Evolutionary conservation across 1,140 invertebrate genomes (phyloP).

Genomic region (Nixonia krombeini): DNA sequence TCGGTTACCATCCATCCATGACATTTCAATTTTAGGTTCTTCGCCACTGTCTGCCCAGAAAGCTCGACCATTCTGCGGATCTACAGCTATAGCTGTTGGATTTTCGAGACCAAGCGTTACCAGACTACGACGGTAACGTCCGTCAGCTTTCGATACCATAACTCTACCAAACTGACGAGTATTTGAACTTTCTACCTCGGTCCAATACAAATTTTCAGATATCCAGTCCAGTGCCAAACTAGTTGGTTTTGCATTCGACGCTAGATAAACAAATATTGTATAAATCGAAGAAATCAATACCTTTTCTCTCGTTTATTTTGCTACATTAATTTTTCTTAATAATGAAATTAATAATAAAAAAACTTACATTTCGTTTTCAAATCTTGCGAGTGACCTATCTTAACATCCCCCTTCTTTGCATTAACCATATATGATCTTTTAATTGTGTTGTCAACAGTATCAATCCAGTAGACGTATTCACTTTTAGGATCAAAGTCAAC

Average conservation of each 20-base stretch:
- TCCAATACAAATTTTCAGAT: constrained; percentile 94
- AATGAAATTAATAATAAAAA: not conserved
- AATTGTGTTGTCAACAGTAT: constrained; percentile 89
- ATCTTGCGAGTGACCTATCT: constrained; percentile 90
- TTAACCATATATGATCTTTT: constrained; percentile 92
- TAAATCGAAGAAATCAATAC: no score
- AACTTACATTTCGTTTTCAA: constrained; percentile 80
- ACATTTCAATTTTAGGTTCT: constrained; percentile 87
- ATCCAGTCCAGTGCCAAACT: constrained; percentile 93
- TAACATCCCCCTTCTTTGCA: constrained; percentile 80
- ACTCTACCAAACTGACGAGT: constrained; percentile 76
- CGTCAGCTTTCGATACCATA: constrained; percentile 90
- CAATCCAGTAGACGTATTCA: constrained; percentile 94
- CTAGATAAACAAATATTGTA: no score
- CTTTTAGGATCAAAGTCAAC: constrained; percentile 87
- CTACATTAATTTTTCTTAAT: no score
- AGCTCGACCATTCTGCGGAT: constrained; percentile 88
- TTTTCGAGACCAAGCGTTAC: constrained; percentile 80
- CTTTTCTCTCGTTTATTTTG: no score
- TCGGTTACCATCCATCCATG: constrained; percentile 97
- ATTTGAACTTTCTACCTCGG: constrained; percentile 84
- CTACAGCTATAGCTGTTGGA: constrained; percentile 89
- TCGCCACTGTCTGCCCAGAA: constrained; percentile 92
- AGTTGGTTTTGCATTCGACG: constrained; percentile 83
- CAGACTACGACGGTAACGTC: constrained; percentile 87